Percentiles rank a stretch among this genome's conserved stretches.
These are phyloP conservation scores for Takifugu rubripes DNA, from an alignment of 2,797 vertebrate species.

Conservation along the genomic window DNA sequence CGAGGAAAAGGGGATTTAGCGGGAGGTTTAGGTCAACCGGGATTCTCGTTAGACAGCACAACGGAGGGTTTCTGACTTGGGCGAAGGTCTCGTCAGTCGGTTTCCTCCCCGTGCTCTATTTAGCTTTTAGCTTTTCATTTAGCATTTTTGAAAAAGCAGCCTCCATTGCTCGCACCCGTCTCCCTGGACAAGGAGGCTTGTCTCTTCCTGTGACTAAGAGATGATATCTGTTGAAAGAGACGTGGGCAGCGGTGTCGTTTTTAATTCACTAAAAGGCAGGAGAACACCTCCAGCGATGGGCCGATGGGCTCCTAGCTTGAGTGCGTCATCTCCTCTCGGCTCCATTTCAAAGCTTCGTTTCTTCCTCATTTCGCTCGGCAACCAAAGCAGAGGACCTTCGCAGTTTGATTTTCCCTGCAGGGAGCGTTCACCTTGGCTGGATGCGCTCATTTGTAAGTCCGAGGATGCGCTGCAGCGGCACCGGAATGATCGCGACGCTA, in stretches of 20 bases:
- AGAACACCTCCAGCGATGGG: constrained; percentile 4
- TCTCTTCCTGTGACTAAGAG: constrained; percentile 56
- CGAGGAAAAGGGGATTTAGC: constrained; percentile 2
- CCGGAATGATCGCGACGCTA: constrained; percentile 2
- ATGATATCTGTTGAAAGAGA: constrained; percentile 46
- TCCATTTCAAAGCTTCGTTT: constrained; percentile 2
- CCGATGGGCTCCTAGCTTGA: constrained; percentile 8
- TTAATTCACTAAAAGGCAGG: constrained; percentile 16
- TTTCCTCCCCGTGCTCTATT: constrained; percentile 48
- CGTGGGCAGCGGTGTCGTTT: constrained; percentile 21
- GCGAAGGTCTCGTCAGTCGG: constrained; percentile 16
- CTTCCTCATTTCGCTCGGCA: constrained; percentile 2
- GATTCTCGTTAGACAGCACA: background rate
- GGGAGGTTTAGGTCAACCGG: background rate
- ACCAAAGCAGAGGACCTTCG: background rate
- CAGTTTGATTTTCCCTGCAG: constrained; percentile 15
- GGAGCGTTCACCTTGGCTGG: constrained; percentile 1
- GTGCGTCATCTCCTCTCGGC: constrained; percentile 6
- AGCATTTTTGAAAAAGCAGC: constrained; percentile 51
- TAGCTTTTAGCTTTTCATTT: constrained; percentile 7
- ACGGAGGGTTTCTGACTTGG: background rate
- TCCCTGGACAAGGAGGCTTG: constrained; percentile 50
- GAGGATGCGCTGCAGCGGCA: constrained; percentile 4
- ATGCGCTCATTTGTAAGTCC: constrained; percentile 2
- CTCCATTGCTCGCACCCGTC: constrained; percentile 63